Evolutionary conservation across 2,797 vertebrate genomes (phyloP).

Genomic region (Propithecus deckenii): DNA sequence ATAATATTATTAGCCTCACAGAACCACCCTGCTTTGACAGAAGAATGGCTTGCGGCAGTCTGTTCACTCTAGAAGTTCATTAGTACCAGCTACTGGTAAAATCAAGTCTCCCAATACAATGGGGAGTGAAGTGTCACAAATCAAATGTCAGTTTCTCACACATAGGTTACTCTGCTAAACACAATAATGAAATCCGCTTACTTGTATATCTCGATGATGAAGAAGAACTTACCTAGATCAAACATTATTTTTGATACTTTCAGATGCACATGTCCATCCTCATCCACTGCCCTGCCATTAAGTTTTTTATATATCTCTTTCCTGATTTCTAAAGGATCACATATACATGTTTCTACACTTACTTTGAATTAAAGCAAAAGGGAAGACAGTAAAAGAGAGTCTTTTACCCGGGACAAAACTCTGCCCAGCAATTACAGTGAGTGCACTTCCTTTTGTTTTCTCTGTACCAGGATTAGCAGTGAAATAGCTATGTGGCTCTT

Average conservation of each 20-base stretch:
- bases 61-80: conserved; percentile 42
- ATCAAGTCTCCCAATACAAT: neutral
- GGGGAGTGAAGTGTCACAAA: neutral
- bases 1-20: neutral
- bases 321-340: conserved; percentile 33
- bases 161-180: neutral
- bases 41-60: conserved; percentile 28
- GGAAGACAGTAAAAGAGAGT: neutral
- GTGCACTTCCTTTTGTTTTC: conserved; percentile 65
- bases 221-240: neutral
- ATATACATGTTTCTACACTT: neutral
- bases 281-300: neutral
- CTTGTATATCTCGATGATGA: neutral
- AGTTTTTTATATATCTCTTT: conserved; percentile 25
- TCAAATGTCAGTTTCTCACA: neutral
- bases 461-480: conserved; percentile 36
- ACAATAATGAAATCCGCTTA: neutral
- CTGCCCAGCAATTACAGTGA: conserved; percentile 42
- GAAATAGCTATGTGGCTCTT: conserved; percentile 58
- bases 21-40: conserved; percentile 3
- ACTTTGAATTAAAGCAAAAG: conserved; percentile 45
- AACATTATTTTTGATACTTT: conserved; percentile 1
- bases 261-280: neutral
- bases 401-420: conserved; percentile 49
- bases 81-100: conserved; percentile 1